phyloP scores from a whole-genome alignment of 2,888 invertebrate genomes.

The Clanis bilineata region DNA sequence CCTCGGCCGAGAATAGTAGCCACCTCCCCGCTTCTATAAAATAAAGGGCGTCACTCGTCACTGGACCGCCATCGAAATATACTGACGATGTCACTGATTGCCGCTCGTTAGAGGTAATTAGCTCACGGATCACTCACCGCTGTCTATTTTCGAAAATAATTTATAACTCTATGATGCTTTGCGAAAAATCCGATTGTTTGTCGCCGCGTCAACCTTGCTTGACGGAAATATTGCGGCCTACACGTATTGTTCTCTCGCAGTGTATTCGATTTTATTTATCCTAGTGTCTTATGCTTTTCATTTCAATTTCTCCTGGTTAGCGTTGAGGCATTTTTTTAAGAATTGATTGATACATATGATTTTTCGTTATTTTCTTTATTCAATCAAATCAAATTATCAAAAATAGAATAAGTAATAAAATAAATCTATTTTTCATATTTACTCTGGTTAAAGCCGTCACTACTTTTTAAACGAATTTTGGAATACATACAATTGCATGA shows the following conservation, averaged over 20 bases:
- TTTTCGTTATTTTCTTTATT: no score
- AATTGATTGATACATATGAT: no score
- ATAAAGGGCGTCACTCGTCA: slow-evolving; percentile 77
- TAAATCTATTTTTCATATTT: no score
- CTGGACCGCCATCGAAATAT: slow-evolving; percentile 65
- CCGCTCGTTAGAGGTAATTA: slow-evolving; percentile 80
- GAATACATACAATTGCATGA: no score
- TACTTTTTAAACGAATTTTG: no score
- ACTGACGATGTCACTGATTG: slow-evolving; percentile 67
- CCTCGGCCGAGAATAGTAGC: slow-evolving; percentile 68
- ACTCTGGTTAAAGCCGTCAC: no score
- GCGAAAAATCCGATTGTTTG: slow-evolving; percentile 39
- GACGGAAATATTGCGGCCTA: slow-evolving; percentile 24
- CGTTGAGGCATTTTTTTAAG: no score
- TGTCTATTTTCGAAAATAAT: slow-evolving; percentile 68
- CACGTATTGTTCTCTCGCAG: slow-evolving; percentile 23
- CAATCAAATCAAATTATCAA: no score
- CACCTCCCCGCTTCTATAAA: slow-evolving; percentile 64
- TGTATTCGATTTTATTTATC: slow-evolving; percentile 8
- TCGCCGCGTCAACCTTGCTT: slow-evolving; percentile 22
- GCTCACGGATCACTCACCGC: slow-evolving; percentile 74
- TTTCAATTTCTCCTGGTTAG: no score
- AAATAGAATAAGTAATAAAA: no score
- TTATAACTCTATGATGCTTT: slow-evolving; percentile 45
- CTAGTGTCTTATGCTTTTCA: neutral